phyloP scores from a whole-genome alignment of 2,113 vertebrate species.

The Ramphastos sulfuratus region DNA sequence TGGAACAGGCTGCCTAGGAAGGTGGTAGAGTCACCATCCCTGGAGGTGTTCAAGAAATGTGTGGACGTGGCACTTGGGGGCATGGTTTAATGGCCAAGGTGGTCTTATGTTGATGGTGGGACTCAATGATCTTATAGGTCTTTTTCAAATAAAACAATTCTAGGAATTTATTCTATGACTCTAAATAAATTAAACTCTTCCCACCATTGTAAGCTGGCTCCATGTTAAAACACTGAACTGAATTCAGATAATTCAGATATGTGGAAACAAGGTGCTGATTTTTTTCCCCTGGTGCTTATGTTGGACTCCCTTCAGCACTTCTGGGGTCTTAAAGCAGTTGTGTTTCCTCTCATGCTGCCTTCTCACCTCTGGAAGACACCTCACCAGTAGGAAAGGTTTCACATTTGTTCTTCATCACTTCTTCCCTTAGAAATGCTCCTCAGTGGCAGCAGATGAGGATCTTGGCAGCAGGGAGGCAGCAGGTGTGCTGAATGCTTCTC shows the following conservation, averaged over 20 bases:
- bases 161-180: no score
- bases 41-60: no score
- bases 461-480: constrained; percentile 4
- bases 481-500: neutral
- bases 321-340: neutral
- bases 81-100: no score
- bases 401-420: neutral
- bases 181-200: neutral
- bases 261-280: neutral
- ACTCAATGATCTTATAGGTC: no score
- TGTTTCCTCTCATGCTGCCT: neutral
- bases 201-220: neutral
- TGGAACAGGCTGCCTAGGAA: no score
- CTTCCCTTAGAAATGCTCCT: neutral
- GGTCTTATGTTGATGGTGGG: no score
- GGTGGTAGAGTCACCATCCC: no score
- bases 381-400: neutral
- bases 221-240: neutral
- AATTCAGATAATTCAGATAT: neutral
- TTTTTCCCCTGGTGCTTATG: neutral
- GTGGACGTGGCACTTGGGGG: no score
- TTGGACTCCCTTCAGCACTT: neutral
- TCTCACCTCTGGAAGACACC: neutral
- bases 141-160: no score
- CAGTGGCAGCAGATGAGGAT: neutral